Base-by-base conservation (phyloP, 2,888 invertebrate species). In the Papilio gigon region DNA sequence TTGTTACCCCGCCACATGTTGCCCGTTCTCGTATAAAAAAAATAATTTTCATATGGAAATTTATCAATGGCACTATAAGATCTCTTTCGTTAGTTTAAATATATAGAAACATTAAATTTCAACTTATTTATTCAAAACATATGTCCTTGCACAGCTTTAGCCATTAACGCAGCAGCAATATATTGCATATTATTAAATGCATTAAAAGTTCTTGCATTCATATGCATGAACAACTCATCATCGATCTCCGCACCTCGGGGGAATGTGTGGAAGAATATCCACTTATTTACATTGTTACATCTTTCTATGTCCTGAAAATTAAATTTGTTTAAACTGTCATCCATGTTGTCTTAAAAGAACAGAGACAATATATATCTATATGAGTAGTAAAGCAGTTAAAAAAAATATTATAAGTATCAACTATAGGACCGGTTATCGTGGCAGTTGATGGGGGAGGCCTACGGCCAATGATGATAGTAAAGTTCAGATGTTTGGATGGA, bases 251-350 rank as follows among this genome's bases (percentile, higher is more conserved):
- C 44, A 0, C 90, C 91, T 37, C 87, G 72, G 0, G 90, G 90
- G 53, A 85, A 85, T 0, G 87, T 87, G 78, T 91, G 91, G 71
- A 87, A 84, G 75, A 85, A 91, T 5, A 86, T 81, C 90, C 90
- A 90, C 0, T 74, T 70, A 9, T 67, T 67, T 3, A 66, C 61
- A 0, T 82, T 77, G 0, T 82, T 77, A 3, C 69, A 53, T 4
- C 67, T 73, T n/a, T 70, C 40, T 56, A 90, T 83, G 0, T 83
- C 84, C 90, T 90, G 79, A 17, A 80, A 77, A 44, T 5, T 33
- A 53, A 56, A 14, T 47, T 0, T 30, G 37, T 5, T 37, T 37
- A 35, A 17, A 37, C 5, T 25, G 9, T 59, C 70, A 30, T 67
- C 4, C 3, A 42, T 42, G 4, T 42, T 42, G n/a, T 12, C 4